Evolutionary conservation across 2,888 invertebrate genomes (phyloP).

Genomic region (Tanytarsus gracilentus): DNA sequence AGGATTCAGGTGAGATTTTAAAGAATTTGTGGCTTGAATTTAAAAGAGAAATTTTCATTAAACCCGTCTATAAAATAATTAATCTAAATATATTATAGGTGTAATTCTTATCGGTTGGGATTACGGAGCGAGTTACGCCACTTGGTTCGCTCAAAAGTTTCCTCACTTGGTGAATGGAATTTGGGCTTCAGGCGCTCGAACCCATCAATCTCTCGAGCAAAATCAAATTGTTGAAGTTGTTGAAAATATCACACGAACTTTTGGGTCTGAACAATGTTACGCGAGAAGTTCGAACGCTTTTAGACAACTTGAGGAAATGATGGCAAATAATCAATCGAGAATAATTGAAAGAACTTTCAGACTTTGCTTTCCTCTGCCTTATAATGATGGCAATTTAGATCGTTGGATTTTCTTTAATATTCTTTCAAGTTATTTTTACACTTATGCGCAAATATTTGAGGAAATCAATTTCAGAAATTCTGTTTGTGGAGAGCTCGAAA

Average conservation of each 20-base stretch:
- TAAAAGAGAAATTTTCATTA: too few species aligned
- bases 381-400: neutral
- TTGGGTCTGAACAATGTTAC: constrained; percentile 21
- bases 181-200: constrained; percentile 51
- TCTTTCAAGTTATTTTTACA: neutral
- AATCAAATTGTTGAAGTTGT: constrained; percentile 22
- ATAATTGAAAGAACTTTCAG: neutral
- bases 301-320: constrained; percentile 5
- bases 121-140: constrained; percentile 48
- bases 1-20: constrained; percentile 30
- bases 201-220: constrained; percentile 37
- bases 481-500: neutral
- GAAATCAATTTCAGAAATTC: neutral
- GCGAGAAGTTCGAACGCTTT: constrained; percentile 18
- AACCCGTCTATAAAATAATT: too few species aligned
- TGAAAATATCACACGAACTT: neutral
- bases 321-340: constrained; percentile 7
- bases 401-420: neutral
- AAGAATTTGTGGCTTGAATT: too few species aligned
- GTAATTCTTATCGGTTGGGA: constrained; percentile 34
- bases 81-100: too few species aligned
- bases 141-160: constrained; percentile 51
- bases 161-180: constrained; percentile 48
- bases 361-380: neutral
- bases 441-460: neutral